These are phyloP conservation scores for Hydriomena furcata DNA, from an alignment of 2,888 invertebrate genomes.

Conservation along the genomic window DNA sequence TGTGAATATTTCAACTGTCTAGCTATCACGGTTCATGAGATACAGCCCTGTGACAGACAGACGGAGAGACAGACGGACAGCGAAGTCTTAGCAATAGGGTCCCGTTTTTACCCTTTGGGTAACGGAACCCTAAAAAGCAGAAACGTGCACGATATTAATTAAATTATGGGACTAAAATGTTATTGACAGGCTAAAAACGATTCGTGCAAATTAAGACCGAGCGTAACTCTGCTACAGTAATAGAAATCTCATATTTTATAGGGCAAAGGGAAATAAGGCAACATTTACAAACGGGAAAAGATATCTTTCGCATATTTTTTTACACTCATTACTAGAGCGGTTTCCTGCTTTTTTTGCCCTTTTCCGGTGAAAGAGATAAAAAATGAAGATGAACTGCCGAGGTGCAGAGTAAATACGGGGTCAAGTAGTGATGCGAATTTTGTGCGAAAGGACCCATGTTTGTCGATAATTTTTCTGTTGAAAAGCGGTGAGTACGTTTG, in stretches of 20 bases:
- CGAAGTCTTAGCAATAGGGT: too few relatives aligned
- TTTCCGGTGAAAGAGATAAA: slow-evolving; percentile 80
- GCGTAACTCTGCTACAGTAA: slow-evolving; percentile 6
- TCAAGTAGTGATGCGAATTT: slow-evolving; percentile 53
- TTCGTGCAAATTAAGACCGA: slow-evolving; percentile 11
- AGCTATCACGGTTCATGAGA: too few relatives aligned
- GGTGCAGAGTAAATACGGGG: slow-evolving; percentile 81
- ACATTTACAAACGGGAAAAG: slow-evolving; percentile 54
- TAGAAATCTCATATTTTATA: slow-evolving; percentile 42
- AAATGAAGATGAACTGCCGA: slow-evolving; percentile 82
- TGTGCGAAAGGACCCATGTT: not conserved
- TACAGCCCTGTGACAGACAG: too few relatives aligned
- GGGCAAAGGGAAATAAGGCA: slow-evolving; percentile 51
- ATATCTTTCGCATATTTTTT: slow-evolving; percentile 72
- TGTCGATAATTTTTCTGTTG: too few relatives aligned
- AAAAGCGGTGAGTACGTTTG: too few relatives aligned
- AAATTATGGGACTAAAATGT: not conserved
- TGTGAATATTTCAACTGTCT: too few relatives aligned
- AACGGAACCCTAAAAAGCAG: too few relatives aligned
- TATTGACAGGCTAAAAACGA: slow-evolving; percentile 3
- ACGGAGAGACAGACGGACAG: too few relatives aligned
- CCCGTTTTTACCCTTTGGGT: too few relatives aligned
- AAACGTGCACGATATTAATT: not conserved
- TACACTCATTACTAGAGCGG: slow-evolving; percentile 80
- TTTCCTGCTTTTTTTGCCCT: slow-evolving; percentile 75